A percentile compares a stretch with the other conserved stretches of the same genome.
phyloP scores from a whole-genome alignment of 1,140 invertebrate species.

The Melipona quadrifasciata region DNA sequence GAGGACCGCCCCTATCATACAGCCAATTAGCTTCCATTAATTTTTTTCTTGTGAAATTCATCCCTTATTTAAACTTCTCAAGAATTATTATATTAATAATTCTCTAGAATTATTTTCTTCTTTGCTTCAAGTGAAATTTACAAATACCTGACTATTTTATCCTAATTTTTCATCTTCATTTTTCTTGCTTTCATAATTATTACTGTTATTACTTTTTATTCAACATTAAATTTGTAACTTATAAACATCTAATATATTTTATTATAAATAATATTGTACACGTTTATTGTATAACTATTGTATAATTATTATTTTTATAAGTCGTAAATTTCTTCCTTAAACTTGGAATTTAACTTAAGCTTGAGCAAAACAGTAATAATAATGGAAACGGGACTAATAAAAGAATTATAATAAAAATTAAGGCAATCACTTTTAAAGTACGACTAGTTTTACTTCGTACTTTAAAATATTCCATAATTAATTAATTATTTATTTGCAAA shows the following conservation, averaged over 20 bases:
- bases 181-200: too few species aligned
- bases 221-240: too few species aligned
- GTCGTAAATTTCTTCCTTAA: neutral
- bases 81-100: neutral
- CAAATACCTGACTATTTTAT: too few species aligned
- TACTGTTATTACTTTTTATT: too few species aligned
- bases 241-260: too few species aligned
- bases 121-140: neutral
- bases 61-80: neutral
- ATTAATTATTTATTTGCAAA: neutral
- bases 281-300: too few species aligned
- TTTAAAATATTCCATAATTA: neutral
- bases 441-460: neutral
- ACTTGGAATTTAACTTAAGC: too few species aligned
- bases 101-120: neutral
- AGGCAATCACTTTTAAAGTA: neutral
- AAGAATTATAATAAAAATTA: neutral
- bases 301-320: neutral
- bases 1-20: neutral
- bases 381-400: neutral
- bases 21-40: conserved; percentile 1
- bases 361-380: neutral
- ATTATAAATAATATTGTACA: too few species aligned
- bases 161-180: too few species aligned
- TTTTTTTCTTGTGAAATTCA: too few species aligned